These are phyloP conservation scores for Bujurquina vittata DNA, from an alignment of 2,113 vertebrate species.

Conservation along the genomic window DNA sequence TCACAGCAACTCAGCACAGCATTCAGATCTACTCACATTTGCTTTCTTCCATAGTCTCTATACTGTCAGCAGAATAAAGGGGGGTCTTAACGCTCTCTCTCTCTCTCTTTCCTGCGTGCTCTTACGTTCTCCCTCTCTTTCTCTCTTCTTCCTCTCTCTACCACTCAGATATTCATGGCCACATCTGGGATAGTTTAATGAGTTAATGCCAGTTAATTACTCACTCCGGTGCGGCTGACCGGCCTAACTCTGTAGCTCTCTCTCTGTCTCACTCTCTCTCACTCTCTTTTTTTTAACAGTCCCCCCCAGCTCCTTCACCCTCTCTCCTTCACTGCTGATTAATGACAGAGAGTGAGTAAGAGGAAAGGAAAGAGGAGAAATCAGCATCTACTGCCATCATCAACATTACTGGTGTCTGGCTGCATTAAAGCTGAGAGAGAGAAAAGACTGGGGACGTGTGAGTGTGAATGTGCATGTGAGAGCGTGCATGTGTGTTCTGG, in stretches of 20 bases:
- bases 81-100: constrained; percentile 23
- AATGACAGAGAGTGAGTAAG: constrained; percentile 64
- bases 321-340: constrained; percentile 67
- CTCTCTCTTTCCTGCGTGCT: neutral
- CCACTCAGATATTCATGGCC: constrained; percentile 76
- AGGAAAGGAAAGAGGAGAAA: constrained; percentile 61
- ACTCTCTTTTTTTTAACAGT: neutral
- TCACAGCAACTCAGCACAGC: constrained; percentile 8
- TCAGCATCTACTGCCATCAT: constrained; percentile 70
- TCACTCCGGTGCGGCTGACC: constrained; percentile 76
- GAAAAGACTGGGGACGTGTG: constrained; percentile 3
- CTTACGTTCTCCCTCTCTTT: neutral
- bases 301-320: neutral
- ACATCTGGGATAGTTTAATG: constrained; percentile 85
- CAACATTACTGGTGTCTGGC: constrained; percentile 71
- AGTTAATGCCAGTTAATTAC: constrained; percentile 84
- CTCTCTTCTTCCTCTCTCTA: constrained; percentile 39
- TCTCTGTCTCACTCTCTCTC: neutral
- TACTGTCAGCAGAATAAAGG: constrained; percentile 41
- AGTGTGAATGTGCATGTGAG: neutral
- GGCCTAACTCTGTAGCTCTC: constrained; percentile 64
- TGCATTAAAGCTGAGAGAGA: constrained; percentile 62
- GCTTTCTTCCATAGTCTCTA: constrained; percentile 25
- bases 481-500: constrained; percentile 32
- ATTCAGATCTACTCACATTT: neutral